Percentiles rank a stretch among this genome's conserved stretches.
These are phyloP conservation scores for Lepidurus couesii DNA, from an alignment of 1,140 invertebrate species.

Conservation along the genomic window DNA sequence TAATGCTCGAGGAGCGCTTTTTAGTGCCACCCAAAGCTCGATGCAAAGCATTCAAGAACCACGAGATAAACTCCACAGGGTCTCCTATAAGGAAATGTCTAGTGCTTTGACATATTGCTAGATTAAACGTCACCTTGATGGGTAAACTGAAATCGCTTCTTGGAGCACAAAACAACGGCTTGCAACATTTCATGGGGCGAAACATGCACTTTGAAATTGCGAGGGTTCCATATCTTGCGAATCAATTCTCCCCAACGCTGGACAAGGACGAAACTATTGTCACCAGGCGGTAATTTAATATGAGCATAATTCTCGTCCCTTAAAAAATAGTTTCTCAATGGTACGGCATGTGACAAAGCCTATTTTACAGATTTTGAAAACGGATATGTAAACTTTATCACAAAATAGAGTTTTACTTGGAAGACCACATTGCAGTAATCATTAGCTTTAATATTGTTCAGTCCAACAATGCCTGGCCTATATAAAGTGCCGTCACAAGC, in stretches of 20 bases:
- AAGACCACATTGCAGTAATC: slow-evolving; percentile 99
- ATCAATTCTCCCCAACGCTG: slow-evolving; percentile 96
- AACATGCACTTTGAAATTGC: slow-evolving; percentile 99
- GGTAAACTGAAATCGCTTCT: slow-evolving; percentile 97
- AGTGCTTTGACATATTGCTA: slow-evolving; percentile 28
- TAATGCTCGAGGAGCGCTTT: slow-evolving; percentile 80
- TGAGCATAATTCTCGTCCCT: slow-evolving; percentile 85
- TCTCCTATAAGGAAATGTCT: slow-evolving; percentile 60
- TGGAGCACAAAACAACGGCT: slow-evolving; percentile 95
- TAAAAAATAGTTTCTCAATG: slow-evolving; percentile 90
- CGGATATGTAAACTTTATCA: background rate
- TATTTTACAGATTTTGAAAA: slow-evolving; percentile 45
- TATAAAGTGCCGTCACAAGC: slow-evolving; percentile 97
- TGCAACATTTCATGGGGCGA: slow-evolving; percentile 99
- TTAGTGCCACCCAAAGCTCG: slow-evolving; percentile 77
- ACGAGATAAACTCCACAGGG: slow-evolving; percentile 92
- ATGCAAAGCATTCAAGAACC: slow-evolving; percentile 92
- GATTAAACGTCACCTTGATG: slow-evolving; percentile 68
- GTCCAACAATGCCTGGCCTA: slow-evolving; percentile 89
- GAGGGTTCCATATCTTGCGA: slow-evolving; percentile 97
- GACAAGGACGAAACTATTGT: slow-evolving; percentile 83
- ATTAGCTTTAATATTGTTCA: slow-evolving; percentile 99
- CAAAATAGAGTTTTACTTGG: slow-evolving; percentile 56
- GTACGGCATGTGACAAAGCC: slow-evolving; percentile 89
- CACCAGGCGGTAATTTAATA: slow-evolving; percentile 85